Evolutionary conservation across 2,113 vertebrate genomes (phyloP), one percentile per base, ranked within the genome.

Genomic region (Paramisgurnus dabryanus): DNA sequence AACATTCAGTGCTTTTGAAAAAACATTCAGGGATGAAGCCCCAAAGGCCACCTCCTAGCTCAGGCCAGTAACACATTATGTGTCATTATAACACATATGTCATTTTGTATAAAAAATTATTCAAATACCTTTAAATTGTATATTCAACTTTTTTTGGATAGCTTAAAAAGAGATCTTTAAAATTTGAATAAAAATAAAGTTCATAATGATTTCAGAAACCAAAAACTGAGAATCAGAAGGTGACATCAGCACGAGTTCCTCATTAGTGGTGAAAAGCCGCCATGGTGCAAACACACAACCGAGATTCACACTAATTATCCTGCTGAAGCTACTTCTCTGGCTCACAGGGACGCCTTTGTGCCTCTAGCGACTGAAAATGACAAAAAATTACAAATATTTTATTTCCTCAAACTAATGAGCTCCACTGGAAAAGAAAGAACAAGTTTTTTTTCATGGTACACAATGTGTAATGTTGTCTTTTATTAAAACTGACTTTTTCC

Each of bases 351-450:
- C 8, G 58, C 63, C 73, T 81, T 80, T 79, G 77, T 64, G 64
- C 71, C 58, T 77, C 34, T 45, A 67, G 57, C 68, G 50, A 66
- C 64, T 57, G 65, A 76, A 84, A 72, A 45, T 34, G 27, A 34
- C 27, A 34, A 34, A 34, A 34, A 34, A 34, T 2, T 34, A 34
- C 27, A 68, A 61, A 17, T 57, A 57, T 61, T 76, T 80, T 67
- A 55, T 34, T 41, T 69, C 7, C 74, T 67, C 43, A 83, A 80
- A 84, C 78, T 86, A 87, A 84, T 75, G 69, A 78, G 83, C 67
- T 57, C 67, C 41, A 83, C 41, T 80, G 50, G 67, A 78, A 76
- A 39, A n/a, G 22, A 83, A 73, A 79, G 18, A 83, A 63, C 49
- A 76, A 43, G 10, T 3, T 64, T 80, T 3, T 58, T 80, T 82